These are phyloP conservation scores for Pampusana beccarii DNA, from an alignment of 2,113 vertebrate genomes.

Conservation along the genomic window DNA sequence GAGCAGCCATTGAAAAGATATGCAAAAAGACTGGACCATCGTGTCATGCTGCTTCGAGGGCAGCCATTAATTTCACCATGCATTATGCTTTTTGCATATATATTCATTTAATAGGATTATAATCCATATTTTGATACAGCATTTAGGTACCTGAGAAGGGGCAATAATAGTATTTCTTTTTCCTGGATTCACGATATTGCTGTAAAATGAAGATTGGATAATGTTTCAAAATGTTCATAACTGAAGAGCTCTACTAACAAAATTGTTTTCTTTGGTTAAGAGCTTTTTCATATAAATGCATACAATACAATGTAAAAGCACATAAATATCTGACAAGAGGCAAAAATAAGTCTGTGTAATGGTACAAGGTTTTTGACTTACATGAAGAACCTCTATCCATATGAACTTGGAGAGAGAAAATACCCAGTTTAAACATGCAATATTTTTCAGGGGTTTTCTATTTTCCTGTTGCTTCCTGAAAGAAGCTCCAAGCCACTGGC, in stretches of 20 bases:
- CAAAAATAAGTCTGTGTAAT: background rate
- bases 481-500: background rate
- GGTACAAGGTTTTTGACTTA: background rate
- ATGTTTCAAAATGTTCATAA: background rate
- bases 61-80: background rate
- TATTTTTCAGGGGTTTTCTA: background rate
- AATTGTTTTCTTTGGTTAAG: background rate
- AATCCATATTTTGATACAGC: background rate
- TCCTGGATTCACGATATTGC: background rate
- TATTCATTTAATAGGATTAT: background rate
- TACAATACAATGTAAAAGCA: background rate
- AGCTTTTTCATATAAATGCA: background rate
- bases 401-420: background rate
- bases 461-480: background rate
- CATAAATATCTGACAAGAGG: background rate
- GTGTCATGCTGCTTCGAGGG: background rate
- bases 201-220: background rate
- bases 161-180: background rate
- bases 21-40: conserved; percentile 46
- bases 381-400: background rate
- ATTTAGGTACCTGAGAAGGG: background rate
- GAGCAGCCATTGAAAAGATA: conserved; percentile 74
- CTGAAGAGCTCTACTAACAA: background rate
- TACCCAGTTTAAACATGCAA: background rate
- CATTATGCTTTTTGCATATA: background rate